These are phyloP conservation scores for Lipophrys pholis DNA, from an alignment of 2,113 vertebrate genomes.

Conservation along the genomic window DNA sequence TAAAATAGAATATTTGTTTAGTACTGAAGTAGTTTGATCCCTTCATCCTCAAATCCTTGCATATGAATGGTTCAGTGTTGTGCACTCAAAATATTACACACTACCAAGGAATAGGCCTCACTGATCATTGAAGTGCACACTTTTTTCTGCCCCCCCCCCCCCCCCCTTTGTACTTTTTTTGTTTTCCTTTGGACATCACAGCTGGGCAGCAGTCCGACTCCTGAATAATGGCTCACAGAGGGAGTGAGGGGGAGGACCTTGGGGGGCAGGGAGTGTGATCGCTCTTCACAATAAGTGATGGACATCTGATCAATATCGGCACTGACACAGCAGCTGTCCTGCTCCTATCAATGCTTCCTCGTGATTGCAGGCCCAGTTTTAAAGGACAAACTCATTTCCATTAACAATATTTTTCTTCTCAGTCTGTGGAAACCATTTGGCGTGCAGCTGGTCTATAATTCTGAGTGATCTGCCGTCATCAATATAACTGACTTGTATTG, in stretches of 20 bases:
- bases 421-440: conserved; percentile 41
- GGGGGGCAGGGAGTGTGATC: conserved; percentile 54
- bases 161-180: background rate
- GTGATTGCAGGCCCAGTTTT: conserved; percentile 64
- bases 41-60: background rate
- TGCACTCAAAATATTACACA: background rate
- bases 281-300: conserved; percentile 68
- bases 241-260: conserved; percentile 36
- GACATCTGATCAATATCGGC: conserved; percentile 81
- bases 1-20: background rate
- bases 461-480: conserved; percentile 55
- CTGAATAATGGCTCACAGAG: conserved; percentile 65
- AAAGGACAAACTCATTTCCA: conserved; percentile 71
- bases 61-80: background rate
- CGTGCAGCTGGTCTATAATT: conserved; percentile 45
- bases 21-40: background rate
- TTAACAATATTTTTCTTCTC: conserved; percentile 44
- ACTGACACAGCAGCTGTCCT: conserved; percentile 81
- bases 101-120: background rate
- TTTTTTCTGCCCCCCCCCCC: background rate
- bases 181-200: conserved; percentile 55
- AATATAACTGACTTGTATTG: conserved; percentile 42
- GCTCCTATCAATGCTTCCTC: conserved; percentile 68
- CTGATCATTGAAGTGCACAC: background rate
- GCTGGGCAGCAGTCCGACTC: conserved; percentile 60